These are phyloP conservation scores for Cotesia vestalis DNA, from an alignment of 1,140 invertebrate genomes.

Conservation along the genomic window DNA sequence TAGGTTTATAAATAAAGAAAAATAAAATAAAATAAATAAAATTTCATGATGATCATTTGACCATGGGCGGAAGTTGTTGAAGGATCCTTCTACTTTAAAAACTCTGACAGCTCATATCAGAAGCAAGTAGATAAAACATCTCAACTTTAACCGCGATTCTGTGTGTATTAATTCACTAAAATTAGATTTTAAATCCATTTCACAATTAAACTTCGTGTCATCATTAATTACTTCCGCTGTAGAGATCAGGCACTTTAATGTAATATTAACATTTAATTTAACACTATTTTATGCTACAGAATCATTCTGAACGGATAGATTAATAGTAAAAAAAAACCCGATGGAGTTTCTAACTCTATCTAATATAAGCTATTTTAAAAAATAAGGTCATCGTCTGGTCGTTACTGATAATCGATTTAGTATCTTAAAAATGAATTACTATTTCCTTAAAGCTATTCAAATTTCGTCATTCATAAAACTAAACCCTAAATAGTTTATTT, in stretches of 20 bases:
- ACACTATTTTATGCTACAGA: too few species aligned
- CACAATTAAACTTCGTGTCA: slow-evolving; percentile 13
- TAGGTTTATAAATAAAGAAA: too few species aligned
- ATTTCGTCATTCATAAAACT: background rate
- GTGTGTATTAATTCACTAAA: background rate
- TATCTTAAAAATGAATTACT: background rate
- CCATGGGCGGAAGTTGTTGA: too few species aligned
- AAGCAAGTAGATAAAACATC: background rate
- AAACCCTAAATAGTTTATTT: background rate
- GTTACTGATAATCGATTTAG: slow-evolving; percentile 8
- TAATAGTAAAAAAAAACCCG: too few species aligned
- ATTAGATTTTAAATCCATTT: background rate
- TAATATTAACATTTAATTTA: too few species aligned
- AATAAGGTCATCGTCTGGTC: background rate
- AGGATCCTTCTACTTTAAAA: too few species aligned
- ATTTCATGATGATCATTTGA: too few species aligned
- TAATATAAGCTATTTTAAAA: background rate
- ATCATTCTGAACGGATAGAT: too few species aligned
- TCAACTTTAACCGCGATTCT: background rate
- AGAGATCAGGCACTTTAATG: too few species aligned
- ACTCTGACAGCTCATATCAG: too few species aligned
- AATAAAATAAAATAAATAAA: too few species aligned
- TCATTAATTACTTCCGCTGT: slow-evolving; percentile 21
- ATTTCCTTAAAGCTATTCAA: background rate
- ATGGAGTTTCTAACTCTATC: too few species aligned